These are phyloP conservation scores for Tubulanus polymorphus DNA, from an alignment of 2,888 invertebrate genomes.

Conservation along the genomic window DNA sequence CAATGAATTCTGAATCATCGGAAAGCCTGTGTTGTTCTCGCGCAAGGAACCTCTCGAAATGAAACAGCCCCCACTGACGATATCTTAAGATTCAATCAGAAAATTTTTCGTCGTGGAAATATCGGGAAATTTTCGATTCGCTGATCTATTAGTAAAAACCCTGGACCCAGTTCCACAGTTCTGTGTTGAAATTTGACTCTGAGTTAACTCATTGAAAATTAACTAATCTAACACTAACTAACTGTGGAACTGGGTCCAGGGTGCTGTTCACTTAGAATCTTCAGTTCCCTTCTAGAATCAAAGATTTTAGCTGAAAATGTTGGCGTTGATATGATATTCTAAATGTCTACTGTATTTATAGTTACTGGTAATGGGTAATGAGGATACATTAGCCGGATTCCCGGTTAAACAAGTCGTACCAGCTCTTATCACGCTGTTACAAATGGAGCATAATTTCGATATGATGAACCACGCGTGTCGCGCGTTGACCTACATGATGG, in stretches of 20 bases:
- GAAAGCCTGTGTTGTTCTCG: no score
- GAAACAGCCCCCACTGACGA: no score
- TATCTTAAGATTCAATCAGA: no score
- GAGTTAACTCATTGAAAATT: no score
- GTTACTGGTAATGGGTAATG: slow-evolving; percentile 97
- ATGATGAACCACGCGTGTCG: slow-evolving; percentile 99
- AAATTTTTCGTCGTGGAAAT: no score
- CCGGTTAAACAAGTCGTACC: slow-evolving; percentile 97
- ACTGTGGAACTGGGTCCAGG: background rate
- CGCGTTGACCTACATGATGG: slow-evolving; percentile 98
- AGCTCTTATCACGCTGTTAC: slow-evolving; percentile 83
- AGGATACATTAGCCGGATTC: slow-evolving; percentile 96
- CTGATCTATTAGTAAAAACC: no score
- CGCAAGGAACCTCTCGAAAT: no score
- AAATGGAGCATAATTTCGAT: slow-evolving; percentile 98
- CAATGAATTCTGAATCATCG: no score
- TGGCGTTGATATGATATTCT: slow-evolving; percentile 1
- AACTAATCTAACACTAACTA: no score
- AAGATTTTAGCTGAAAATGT: background rate
- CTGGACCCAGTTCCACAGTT: no score
- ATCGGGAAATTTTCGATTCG: no score
- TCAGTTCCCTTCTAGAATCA: background rate
- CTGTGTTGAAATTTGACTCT: no score
- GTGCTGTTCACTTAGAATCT: background rate
- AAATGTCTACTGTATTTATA: slow-evolving; percentile 24